Evolutionary conservation across 2,113 vertebrate genomes (phyloP), one percentile per base, ranked within the genome.

Genomic region (Cnemophilus loriae): DNA sequence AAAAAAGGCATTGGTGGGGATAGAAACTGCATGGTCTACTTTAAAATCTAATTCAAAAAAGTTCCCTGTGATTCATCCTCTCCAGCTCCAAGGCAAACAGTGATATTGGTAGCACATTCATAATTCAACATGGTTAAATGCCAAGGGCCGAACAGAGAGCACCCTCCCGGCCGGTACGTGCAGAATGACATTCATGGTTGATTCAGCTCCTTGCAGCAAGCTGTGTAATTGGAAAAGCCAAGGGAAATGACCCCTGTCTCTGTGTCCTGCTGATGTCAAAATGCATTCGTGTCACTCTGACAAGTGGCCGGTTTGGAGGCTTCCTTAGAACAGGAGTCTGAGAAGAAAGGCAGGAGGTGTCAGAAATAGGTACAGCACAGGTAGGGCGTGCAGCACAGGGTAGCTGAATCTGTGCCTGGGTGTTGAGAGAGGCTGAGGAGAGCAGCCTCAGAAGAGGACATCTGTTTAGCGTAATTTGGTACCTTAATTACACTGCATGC

Each of bases 101-200:
- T 89, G 83, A 96, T 95, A 98, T 96, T 95, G 95, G 97, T 97
- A 97, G 75, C 93, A 96, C 97, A 97, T 98, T 98, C 97, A 98
- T 98, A 98, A 98, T 98, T 98, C 97, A 98, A 73, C 93, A 89
- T 96, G 75, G 97, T 97, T 97, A 98, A 98, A 98, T 98, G 97
- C 96, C 97, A 97, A 94, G 83, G 96, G 97, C 95, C 26, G 6
- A 81, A 90, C 70, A 91, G 90, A 96, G 87, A 97, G 89, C 86
- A 96, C 93, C 94, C 90, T 87, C 30, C 83, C 28, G 3, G 53
- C 73, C 90, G 94, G 68, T 90, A 92, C 19, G 73, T 97, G 93
- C 93, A 96, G 94, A 95, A 91, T 98, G 98, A 98, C 97, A 97
- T 98, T 98, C 95, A 96, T 98, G 97, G 97, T 97, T 97, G 97